Evolutionary conservation across 2,888 invertebrate species (phyloP).

Genomic region (Gymnocheta viridis): DNA sequence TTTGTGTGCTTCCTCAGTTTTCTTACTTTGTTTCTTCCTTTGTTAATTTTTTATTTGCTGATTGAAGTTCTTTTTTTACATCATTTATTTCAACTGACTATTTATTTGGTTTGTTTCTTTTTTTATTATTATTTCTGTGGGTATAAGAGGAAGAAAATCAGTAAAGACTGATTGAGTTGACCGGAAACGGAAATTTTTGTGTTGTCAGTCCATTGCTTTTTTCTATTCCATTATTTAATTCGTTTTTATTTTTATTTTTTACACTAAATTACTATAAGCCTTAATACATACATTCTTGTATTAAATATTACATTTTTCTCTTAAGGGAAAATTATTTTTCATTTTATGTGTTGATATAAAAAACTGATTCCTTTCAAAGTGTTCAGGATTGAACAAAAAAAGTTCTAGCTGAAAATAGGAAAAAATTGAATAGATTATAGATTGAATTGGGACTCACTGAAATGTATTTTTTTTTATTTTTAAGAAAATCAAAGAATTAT

Average conservation of each 20-base stretch:
- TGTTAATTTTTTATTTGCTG: conserved; percentile 67
- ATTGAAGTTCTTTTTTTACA: conserved; percentile 58
- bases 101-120: conserved; percentile 20
- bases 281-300: conserved; percentile 2
- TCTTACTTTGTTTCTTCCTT: conserved; percentile 44
- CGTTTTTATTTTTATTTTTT: not conserved
- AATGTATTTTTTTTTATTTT: conserved; percentile 33
- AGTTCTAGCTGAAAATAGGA: not conserved
- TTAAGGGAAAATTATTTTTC: conserved; percentile 44
- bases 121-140: conserved; percentile 32
- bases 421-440: conserved; percentile 37
- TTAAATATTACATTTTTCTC: conserved; percentile 38
- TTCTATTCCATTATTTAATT: conserved; percentile 25
- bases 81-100: conserved; percentile 26
- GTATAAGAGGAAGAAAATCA: conserved; percentile 36
- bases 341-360: conserved; percentile 27
- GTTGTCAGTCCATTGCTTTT: conserved; percentile 66
- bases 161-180: conserved; percentile 77
- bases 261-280: conserved; percentile 54
- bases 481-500: not conserved
- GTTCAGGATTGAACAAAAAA: conserved; percentile 10
- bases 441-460: conserved; percentile 49
- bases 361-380: conserved; percentile 51
- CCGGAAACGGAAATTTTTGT: conserved; percentile 76
- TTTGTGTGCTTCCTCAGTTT: not conserved